These are phyloP conservation scores for Calyptommatus sinebrachiatus DNA, from an alignment of 2,113 vertebrate species.

Conservation along the genomic window DNA sequence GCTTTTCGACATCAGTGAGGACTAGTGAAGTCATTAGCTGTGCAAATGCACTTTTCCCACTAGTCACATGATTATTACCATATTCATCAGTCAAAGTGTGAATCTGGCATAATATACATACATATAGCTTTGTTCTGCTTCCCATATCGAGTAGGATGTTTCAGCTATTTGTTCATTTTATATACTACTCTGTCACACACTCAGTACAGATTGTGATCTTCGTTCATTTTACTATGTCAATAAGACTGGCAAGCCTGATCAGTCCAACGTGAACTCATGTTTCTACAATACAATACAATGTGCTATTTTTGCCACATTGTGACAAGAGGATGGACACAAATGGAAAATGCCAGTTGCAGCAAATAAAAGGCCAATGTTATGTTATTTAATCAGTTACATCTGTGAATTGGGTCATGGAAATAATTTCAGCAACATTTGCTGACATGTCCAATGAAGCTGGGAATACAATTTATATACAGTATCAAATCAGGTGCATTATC, in stretches of 20 bases:
- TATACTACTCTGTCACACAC: neutral
- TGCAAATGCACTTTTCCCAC: no score
- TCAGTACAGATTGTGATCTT: neutral
- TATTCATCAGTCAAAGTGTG: no score
- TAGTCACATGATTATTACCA: no score
- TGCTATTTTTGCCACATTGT: neutral
- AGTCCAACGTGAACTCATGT: neutral
- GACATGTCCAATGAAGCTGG: neutral
- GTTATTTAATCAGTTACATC: constrained; percentile 1
- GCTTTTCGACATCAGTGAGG: no score
- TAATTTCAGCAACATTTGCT: neutral
- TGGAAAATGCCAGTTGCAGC: neutral
- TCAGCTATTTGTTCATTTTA: neutral
- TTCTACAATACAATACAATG: neutral
- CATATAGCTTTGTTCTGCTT: no score
- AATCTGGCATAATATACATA: no score
- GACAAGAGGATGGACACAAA: neutral
- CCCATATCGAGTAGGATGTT: neutral
- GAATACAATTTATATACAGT: neutral
- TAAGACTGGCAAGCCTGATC: neutral
- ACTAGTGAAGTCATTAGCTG: no score
- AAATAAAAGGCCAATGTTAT: neutral
- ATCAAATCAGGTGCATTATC: constrained; percentile 2
- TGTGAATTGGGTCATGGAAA: neutral
- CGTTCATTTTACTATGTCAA: neutral